These are phyloP conservation scores for Phylloscopus trochiloides DNA, from an alignment of 2,113 vertebrate species.

Conservation along the genomic window DNA sequence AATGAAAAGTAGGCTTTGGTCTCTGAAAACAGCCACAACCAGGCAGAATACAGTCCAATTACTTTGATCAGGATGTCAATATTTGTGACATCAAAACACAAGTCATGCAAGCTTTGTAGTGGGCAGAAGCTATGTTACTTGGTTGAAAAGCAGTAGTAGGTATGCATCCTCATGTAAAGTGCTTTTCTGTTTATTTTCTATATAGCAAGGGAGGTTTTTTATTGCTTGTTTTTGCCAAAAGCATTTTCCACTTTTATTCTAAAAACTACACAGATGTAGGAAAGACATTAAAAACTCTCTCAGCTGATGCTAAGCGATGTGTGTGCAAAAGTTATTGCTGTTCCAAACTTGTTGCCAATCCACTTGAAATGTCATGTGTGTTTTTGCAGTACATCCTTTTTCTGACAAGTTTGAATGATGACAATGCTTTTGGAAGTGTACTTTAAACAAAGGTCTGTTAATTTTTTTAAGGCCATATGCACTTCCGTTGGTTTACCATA, in stretches of 20 bases:
- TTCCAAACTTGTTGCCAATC: not conserved
- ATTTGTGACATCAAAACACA: not conserved
- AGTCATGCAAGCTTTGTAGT: not conserved
- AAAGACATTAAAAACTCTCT: not conserved
- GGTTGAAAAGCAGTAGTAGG: not conserved
- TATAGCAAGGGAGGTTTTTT: not conserved
- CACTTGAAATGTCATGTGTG: not conserved
- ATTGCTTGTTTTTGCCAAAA: constrained; percentile 4
- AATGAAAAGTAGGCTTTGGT: not conserved
- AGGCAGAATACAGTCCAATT: not conserved
- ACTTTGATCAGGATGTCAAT: constrained; percentile 21
- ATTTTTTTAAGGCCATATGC: not conserved
- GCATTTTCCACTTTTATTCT: not conserved
- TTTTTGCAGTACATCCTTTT: not conserved
- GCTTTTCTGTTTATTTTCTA: not conserved
- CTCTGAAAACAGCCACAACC: not conserved
- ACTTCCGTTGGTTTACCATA: not conserved
- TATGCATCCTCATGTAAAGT: not conserved
- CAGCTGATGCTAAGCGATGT: not conserved
- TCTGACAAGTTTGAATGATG: not conserved
- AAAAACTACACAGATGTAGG: not conserved
- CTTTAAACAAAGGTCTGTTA: not conserved
- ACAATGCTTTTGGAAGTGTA: not conserved
- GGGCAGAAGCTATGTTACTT: not conserved
- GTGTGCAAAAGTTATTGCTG: not conserved